phyloP scores from a whole-genome alignment of 2,113 vertebrate genomes.

The Tautogolabrus adspersus region DNA sequence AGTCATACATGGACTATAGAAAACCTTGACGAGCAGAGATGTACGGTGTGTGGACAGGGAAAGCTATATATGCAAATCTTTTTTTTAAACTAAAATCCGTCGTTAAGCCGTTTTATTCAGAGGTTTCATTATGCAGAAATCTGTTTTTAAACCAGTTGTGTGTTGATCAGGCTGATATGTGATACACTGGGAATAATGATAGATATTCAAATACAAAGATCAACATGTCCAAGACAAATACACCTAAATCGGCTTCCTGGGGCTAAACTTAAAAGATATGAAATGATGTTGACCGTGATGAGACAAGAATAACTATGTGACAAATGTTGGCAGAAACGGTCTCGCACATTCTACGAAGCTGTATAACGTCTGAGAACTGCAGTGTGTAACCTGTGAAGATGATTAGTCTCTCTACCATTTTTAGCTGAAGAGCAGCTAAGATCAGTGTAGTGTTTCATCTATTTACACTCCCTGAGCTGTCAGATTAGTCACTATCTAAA shows the following conservation, averaged over 20 bases:
- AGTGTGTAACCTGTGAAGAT: background rate
- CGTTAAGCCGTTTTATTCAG: too few relatives aligned
- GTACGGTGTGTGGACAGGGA: too few relatives aligned
- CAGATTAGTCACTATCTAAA: background rate
- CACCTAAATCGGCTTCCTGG: background rate
- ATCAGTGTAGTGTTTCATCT: background rate
- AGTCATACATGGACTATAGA: background rate
- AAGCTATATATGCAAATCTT: too few relatives aligned
- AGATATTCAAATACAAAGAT: background rate
- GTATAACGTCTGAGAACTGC: background rate
- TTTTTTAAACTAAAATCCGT: too few relatives aligned
- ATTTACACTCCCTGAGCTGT: slow-evolving; percentile 1
- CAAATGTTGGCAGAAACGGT: background rate
- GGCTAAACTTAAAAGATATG: background rate
- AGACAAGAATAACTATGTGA: background rate
- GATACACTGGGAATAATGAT: background rate
- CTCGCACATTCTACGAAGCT: background rate
- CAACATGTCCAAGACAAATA: background rate
- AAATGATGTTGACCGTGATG: background rate
- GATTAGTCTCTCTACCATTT: background rate
- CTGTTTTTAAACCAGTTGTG: too few relatives aligned
- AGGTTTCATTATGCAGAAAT: too few relatives aligned
- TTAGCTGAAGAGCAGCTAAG: background rate
- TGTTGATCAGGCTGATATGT: too few relatives aligned
- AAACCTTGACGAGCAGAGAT: background rate